phyloP scores from a whole-genome alignment of 30 jellyfish, hydroid and myxozoan species.

The Aurelia aurita region DNA sequence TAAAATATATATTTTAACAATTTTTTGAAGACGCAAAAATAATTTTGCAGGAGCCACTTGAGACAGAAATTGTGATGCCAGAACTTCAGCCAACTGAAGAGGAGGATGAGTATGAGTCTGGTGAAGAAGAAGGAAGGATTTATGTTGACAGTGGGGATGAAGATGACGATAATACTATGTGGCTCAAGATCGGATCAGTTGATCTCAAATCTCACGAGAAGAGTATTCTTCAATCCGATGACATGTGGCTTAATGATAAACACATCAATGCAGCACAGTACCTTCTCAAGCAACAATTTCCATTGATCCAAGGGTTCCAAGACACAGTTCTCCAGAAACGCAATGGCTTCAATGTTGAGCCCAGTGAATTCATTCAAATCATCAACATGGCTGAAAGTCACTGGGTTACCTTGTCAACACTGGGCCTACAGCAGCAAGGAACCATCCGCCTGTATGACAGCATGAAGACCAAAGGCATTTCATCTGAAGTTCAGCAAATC shows the following conservation, averaged over 20 bases:
- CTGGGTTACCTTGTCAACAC: constrained; percentile 13
- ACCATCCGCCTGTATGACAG: constrained; percentile 12
- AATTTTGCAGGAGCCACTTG: no score
- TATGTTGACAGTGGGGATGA: constrained; percentile 3
- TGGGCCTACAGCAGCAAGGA: neutral
- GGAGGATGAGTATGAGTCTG: no score
- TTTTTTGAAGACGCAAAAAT: no score
- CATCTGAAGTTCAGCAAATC: neutral
- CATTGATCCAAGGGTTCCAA: neutral
- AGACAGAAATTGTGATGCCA: no score
- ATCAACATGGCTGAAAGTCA: constrained; percentile 17
- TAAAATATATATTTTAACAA: no score
- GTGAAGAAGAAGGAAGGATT: neutral
- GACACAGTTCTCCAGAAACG: neutral
- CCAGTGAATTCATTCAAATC: constrained; percentile 14
- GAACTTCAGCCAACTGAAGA: no score
- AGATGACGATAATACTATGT: no score
- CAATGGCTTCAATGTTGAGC: neutral
- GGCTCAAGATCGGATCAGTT: neutral
- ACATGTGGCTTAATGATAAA: constrained; percentile 31
- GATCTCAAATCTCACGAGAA: neutral
- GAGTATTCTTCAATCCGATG: constrained; percentile 16
- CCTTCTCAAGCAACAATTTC: constrained; percentile 22
- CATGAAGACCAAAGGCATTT: neutral
- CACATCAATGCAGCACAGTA: constrained; percentile 37